Evolutionary conservation across 2,797 vertebrate species (phyloP), one percentile per base, ranked within the genome.

Genomic region (Hoplostethus atlanticus): DNA sequence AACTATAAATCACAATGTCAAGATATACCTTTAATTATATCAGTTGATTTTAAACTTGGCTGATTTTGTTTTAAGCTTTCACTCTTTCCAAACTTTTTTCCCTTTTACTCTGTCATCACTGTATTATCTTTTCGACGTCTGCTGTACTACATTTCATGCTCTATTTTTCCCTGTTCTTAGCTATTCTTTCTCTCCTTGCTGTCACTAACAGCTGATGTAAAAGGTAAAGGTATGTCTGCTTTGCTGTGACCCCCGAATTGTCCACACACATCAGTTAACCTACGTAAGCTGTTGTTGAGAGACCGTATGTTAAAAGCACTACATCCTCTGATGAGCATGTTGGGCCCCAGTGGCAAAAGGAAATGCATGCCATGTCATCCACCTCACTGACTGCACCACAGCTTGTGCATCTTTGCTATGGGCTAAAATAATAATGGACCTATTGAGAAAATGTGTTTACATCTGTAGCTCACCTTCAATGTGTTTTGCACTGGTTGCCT

Each of bases 191-290:
- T 94, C 93, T 95, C 94, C 95, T 93, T 53, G 94, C 94, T 96
- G 92, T 95, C 95, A 95, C 93, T 96, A 96, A 96, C 96, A 98
- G 95, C 97, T 95, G 96, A 89, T 94, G 93, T 98, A 95, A 94
- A 95, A 96, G 96, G 93, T 97, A 96, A 97, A 95, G 79, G 90
- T 96, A 80, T 96, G 93, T 94, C 91, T 81, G 62, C 72, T 96
- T 92, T 91, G 92, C 93, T 95, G 94, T 95, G 93, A 94, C 91
- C 94, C 93, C 21, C 21, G 76, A 90, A 95, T 78, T 94, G 88
- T 84, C 93, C 93, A 88, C 92, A 92, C 92, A 87, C 89, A 86
- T 94, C 88, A 86, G 87, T 95, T 93, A 92, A 50, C 89, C 94
- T 21, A 96, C 95, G 95, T 97, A 63, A 81, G 94, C 73, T 77